phyloP scores from a whole-genome alignment of 1,140 invertebrate species.

The Heliconius melpomene region DNA sequence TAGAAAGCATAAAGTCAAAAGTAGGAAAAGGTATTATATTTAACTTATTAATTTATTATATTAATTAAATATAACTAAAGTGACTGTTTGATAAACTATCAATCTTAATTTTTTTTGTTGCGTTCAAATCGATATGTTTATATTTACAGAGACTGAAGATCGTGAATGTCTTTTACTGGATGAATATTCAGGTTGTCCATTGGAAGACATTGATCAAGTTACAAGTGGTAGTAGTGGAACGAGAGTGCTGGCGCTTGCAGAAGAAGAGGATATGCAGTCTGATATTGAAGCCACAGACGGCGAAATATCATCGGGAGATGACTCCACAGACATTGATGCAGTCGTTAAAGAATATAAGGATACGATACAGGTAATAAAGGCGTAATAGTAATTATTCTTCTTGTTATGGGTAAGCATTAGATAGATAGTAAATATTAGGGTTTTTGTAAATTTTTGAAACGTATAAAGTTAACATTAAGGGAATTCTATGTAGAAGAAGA shows the following conservation, averaged over 20 bases:
- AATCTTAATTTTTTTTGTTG: no score
- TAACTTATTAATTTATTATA: neutral
- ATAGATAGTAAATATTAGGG: no score
- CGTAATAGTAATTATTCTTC: no score
- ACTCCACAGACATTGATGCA: slow-evolving; percentile 82
- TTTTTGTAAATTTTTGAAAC: no score
- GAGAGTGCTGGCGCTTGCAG: slow-evolving; percentile 66
- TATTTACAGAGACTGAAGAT: slow-evolving; percentile 75
- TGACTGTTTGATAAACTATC: no score
- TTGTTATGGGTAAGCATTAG: no score
- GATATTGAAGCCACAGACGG: slow-evolving; percentile 69
- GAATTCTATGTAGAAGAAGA: no score
- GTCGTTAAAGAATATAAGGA: slow-evolving; percentile 82
- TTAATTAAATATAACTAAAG: no score
- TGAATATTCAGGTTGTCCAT: slow-evolving; percentile 75
- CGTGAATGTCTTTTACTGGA: slow-evolving; percentile 80
- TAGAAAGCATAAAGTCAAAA: slow-evolving; percentile 77
- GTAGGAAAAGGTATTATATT: slow-evolving; percentile 63
- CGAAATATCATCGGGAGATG: slow-evolving; percentile 73
- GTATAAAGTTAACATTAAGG: no score
- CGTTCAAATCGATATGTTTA: no score
- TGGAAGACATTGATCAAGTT: slow-evolving; percentile 62
- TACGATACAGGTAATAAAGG: slow-evolving; percentile 72
- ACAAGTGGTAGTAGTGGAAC: slow-evolving; percentile 54
- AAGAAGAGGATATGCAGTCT: slow-evolving; percentile 61